A percentile compares a stretch with the other conserved stretches of the same genome.
Conservation (phyloP, 2,113 vertebrate genomes). For the Istiophorus platypterus region DNA sequence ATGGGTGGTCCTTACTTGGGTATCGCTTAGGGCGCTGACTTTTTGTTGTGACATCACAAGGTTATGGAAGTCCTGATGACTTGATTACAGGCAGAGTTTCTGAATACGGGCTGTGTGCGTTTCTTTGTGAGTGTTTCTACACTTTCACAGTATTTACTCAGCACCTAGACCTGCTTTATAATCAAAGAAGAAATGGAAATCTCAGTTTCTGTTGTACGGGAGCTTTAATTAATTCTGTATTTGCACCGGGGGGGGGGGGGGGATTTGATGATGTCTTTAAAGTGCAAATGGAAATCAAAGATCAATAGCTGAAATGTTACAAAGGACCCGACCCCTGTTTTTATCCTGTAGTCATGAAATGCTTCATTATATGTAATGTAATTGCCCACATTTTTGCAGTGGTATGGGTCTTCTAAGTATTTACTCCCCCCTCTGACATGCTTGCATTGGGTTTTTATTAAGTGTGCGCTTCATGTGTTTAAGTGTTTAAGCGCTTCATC, state of each 20-base stretch:
- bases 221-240: conserved; percentile 45
- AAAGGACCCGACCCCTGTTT: conserved; percentile 33
- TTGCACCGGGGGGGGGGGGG: conserved; percentile 38
- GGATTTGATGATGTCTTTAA: conserved; percentile 32
- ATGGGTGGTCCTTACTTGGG: too few relatives aligned
- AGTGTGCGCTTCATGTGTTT: too few relatives aligned
- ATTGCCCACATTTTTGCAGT: conserved; percentile 49
- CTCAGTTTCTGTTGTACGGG: too few relatives aligned
- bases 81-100: too few relatives aligned
- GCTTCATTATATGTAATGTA: conserved; percentile 47
- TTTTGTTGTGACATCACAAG: too few relatives aligned
- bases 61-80: too few relatives aligned
- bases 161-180: too few relatives aligned
- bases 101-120: too few relatives aligned
- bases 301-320: neutral
- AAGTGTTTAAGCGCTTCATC: conserved; percentile 71
- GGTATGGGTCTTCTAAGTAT: conserved; percentile 50
- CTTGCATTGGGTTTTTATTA: conserved; percentile 67
- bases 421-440: conserved; percentile 34
- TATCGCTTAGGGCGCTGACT: too few relatives aligned
- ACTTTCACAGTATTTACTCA: too few relatives aligned
- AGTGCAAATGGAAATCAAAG: conserved; percentile 36
- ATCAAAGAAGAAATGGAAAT: too few relatives aligned
- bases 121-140: too few relatives aligned
- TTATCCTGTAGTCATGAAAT: conserved; percentile 36